Evolutionary conservation across 1,140 invertebrate genomes (phyloP).

Genomic region (Mamestra configurata): DNA sequence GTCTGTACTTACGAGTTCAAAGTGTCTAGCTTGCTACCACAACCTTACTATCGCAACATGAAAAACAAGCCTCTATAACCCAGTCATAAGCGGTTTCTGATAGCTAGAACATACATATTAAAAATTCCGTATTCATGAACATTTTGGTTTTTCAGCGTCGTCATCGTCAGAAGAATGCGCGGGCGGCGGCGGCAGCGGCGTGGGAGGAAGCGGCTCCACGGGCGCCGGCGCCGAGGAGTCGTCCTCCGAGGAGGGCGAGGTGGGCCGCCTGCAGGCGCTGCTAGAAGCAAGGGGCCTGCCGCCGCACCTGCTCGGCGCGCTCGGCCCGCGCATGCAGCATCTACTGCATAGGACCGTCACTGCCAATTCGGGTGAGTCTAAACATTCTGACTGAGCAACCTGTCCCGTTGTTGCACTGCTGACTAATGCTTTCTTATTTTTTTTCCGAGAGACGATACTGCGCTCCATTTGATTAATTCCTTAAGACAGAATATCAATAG

Average conservation of each 20-base stretch:
- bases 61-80: no score
- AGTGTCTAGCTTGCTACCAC: no score
- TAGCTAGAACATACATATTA: no score
- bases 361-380: slow-evolving; percentile 91
- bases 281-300: slow-evolving; percentile 98
- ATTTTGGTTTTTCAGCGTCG: slow-evolving; percentile 55
- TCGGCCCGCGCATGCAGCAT: slow-evolving; percentile 99
- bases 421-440: no score
- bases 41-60: no score
- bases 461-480: no score
- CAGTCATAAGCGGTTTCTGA: no score
- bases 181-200: slow-evolving; percentile 65
- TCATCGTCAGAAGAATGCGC: slow-evolving; percentile 75
- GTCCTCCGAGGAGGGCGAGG: slow-evolving; percentile 95
- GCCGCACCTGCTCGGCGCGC: slow-evolving; percentile 97
- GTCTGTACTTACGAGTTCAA: no score
- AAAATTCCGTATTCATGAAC: neutral
- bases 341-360: slow-evolving; percentile 97
- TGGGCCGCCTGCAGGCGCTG: slow-evolving; percentile 95
- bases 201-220: slow-evolving; percentile 55
- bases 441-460: no score
- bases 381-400: no score
- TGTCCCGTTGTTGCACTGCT: no score
- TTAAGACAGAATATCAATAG: no score
- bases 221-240: slow-evolving; percentile 85